phyloP scores from a whole-genome alignment of 2,797 vertebrate genomes.

The Dendrocincla fuliginosa region DNA sequence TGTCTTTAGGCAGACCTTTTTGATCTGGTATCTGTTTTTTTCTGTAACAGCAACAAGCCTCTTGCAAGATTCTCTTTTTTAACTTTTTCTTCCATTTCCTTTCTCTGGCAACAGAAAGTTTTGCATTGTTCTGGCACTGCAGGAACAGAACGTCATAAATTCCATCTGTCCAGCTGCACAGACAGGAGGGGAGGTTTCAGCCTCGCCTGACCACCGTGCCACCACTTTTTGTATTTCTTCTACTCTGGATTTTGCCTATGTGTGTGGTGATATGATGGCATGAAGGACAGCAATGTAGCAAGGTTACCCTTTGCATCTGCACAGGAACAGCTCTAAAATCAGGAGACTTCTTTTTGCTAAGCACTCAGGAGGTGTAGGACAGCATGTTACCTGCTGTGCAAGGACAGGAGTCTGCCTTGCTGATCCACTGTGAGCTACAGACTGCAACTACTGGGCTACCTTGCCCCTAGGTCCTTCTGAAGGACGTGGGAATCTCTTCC shows the following conservation, averaged over 20 bases:
- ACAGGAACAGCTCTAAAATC: background rate
- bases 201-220: background rate
- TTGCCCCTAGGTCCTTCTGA: background rate
- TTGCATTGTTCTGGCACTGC: background rate
- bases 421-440: background rate
- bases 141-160: background rate
- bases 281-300: background rate
- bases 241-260: background rate
- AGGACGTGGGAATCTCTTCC: background rate
- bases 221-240: background rate
- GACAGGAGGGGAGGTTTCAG: background rate
- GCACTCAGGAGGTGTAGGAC: background rate
- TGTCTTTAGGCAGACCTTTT: conserved; percentile 77
- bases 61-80: background rate
- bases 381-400: background rate
- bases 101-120: background rate
- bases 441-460: background rate
- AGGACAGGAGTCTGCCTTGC: background rate
- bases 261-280: background rate
- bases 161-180: background rate
- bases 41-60: background rate
- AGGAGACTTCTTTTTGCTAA: background rate
- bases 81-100: background rate
- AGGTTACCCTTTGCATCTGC: background rate
- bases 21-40: conserved; percentile 76